A percentile compares a stretch with the other conserved stretches of the same genome.
Evolutionary conservation across 2,888 invertebrate species (phyloP).

Genomic region (Timema podura): DNA sequence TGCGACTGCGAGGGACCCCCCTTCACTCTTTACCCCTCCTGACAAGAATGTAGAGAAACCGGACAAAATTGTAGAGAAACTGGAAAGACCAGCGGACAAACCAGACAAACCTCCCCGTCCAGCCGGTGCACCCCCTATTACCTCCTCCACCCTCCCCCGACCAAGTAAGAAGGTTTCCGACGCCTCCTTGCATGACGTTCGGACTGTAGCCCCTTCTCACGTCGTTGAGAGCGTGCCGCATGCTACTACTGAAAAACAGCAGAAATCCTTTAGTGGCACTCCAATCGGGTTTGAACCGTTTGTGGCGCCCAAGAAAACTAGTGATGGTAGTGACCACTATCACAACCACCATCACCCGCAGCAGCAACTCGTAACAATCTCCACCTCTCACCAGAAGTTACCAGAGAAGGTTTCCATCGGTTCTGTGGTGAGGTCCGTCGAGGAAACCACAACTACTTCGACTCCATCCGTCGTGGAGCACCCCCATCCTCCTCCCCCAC

Average conservation of each 20-base stretch:
- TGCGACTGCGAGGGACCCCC: slow-evolving; percentile 43
- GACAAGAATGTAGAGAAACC: slow-evolving; percentile 45
- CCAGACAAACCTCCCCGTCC: slow-evolving; percentile 65
- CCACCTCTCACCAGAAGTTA: slow-evolving; percentile 9
- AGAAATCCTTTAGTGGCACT: slow-evolving; percentile 8
- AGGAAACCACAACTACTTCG: not conserved
- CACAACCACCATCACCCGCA: slow-evolving; percentile 7
- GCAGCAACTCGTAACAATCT: slow-evolving; percentile 8
- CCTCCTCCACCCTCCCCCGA: slow-evolving; percentile 57
- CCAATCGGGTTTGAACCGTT: not conserved
- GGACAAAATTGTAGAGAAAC: slow-evolving; percentile 52
- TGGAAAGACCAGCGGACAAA: slow-evolving; percentile 55
- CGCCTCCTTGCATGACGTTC: slow-evolving; percentile 44
- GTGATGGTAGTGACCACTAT: not conserved
- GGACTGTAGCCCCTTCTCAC: slow-evolving; percentile 10
- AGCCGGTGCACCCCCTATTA: slow-evolving; percentile 48
- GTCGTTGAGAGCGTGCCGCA: not conserved
- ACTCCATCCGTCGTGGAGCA: slow-evolving; percentile 2
- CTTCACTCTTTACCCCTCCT: slow-evolving; percentile 55
- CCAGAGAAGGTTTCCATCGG: slow-evolving; percentile 12
- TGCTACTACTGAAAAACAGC: slow-evolving; percentile 17
- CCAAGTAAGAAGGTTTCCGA: slow-evolving; percentile 52
- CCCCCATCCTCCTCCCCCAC: slow-evolving; percentile 1
- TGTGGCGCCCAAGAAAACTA: not conserved
- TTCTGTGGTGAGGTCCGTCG: not conserved